These are phyloP conservation scores for Paelopatides confundens DNA, from an alignment of 53 echinoderm and acorn worm genomes.

Conservation along the genomic window DNA sequence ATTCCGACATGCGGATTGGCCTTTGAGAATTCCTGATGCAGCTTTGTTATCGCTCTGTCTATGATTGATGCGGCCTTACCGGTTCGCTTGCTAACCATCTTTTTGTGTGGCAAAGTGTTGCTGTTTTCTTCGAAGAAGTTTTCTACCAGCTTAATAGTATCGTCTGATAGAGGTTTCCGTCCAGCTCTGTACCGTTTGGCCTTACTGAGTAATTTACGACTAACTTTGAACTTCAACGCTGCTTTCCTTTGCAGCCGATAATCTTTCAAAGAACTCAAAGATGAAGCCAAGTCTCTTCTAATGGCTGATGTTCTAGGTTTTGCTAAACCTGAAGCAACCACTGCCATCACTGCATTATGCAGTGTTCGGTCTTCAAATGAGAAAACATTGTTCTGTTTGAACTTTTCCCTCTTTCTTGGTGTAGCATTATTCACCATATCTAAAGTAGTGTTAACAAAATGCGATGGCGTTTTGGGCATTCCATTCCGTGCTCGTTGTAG, in stretches of 20 bases:
- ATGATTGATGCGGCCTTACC: slow-evolving; percentile 44
- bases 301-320: neutral
- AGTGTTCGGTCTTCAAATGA: neutral
- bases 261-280: slow-evolving; percentile 41
- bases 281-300: neutral
- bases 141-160: slow-evolving; percentile 29
- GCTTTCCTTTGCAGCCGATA: slow-evolving; percentile 52
- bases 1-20: slow-evolving; percentile 31
- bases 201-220: slow-evolving; percentile 51
- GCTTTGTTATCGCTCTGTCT: slow-evolving; percentile 22
- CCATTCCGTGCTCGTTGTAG: slow-evolving; percentile 24
- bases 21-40: slow-evolving; percentile 27
- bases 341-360: neutral
- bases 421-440: slow-evolving; percentile 25
- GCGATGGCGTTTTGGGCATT: slow-evolving; percentile 16
- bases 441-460: slow-evolving; percentile 34
- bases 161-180: neutral
- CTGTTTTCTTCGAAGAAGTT: slow-evolving; percentile 61
- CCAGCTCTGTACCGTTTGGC: slow-evolving; percentile 3
- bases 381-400: neutral
- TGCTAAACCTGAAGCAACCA: neutral
- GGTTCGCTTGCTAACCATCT: slow-evolving; percentile 63
- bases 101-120: slow-evolving; percentile 60
- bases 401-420: slow-evolving; percentile 3
- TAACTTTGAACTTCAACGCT: slow-evolving; percentile 39